phyloP scores from a whole-genome alignment of 2,888 invertebrate genomes.

The Yponomeuta evonymella region DNA sequence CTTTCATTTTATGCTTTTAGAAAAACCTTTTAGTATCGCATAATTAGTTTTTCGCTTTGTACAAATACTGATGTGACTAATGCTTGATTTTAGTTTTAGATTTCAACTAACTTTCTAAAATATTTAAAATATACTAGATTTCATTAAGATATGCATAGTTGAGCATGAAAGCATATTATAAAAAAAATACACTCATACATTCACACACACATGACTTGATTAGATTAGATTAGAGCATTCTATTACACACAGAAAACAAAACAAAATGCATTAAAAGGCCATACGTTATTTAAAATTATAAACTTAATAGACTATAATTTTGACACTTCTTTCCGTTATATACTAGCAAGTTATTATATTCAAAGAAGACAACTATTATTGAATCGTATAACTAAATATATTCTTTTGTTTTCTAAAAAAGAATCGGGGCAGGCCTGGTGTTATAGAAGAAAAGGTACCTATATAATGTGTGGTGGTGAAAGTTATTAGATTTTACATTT shows the following conservation, averaged over 20 bases:
- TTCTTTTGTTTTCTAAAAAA: slow-evolving; percentile 76
- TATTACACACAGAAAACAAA: too few relatives aligned
- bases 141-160: background rate
- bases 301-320: too few relatives aligned
- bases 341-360: too few relatives aligned
- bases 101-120: slow-evolving; percentile 41
- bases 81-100: slow-evolving; percentile 32
- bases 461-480: slow-evolving; percentile 57
- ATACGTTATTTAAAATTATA: too few relatives aligned
- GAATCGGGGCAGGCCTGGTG: slow-evolving; percentile 86
- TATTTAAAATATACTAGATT: background rate
- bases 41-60: slow-evolving; percentile 29
- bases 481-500: slow-evolving; percentile 65
- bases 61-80: slow-evolving; percentile 23
- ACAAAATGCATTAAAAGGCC: too few relatives aligned
- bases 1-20: slow-evolving; percentile 50
- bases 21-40: slow-evolving; percentile 52
- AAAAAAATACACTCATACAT: background rate
- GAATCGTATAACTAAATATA: slow-evolving; percentile 39
- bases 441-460: slow-evolving; percentile 81
- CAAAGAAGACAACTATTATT: background rate
- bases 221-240: too few relatives aligned
- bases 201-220: too few relatives aligned
- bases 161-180: background rate
- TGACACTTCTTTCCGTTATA: too few relatives aligned